Base-by-base conservation (phyloP, 1,140 invertebrate genomes). In the Eubasilissa regina region DNA sequence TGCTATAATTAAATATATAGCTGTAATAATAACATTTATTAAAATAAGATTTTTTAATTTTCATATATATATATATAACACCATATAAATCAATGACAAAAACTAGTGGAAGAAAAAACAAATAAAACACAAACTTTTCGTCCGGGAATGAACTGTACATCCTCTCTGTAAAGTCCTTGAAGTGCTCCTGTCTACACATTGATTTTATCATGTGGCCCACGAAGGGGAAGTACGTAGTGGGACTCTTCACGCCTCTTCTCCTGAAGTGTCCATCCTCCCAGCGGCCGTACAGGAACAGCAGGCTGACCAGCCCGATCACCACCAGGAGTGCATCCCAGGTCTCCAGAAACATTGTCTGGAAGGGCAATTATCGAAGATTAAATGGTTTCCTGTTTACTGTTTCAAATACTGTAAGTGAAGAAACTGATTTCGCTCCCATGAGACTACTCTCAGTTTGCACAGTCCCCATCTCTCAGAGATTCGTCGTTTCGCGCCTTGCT, bases 181-280 rank as follows among this genome's bases (percentile, higher is more conserved):
- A 48, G 70, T 82, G 77, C 35, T 82, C 74, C 48, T 79, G 60
- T 17, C 66, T 17, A 4, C 72, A 48, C 11, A 82, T 21, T 8
- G 79, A 56, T 0, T 66, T 56, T 11, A 58, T 12, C 80, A 79
- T 82, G 47, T 79, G 55, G 15, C 80, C 80, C 11, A 82, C 47
- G 55, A 79, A 64, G 10, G 77, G 77, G 9, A 77, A n/a, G 17
- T 47, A 15, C 8, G 25, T 68, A 6, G 47, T 21, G 4, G 70
- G 44, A 64, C 43, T 64, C 17, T 56, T 70, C 1, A 79, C 56
- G 45, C 80, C 80, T 44, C 53, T 44, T 58, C 77, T 72, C 7
- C 58, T 15, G 60, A 73, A 81, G 56, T 62, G 58, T 19, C 62
- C 47, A 47, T 79, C 56, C 51, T 64, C 17, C 56, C 78, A 79